Evolutionary conservation across 37 sponge, comb jelly and placozoan genomes (phyloP).

Genomic region (Aplysina aerophoba): DNA sequence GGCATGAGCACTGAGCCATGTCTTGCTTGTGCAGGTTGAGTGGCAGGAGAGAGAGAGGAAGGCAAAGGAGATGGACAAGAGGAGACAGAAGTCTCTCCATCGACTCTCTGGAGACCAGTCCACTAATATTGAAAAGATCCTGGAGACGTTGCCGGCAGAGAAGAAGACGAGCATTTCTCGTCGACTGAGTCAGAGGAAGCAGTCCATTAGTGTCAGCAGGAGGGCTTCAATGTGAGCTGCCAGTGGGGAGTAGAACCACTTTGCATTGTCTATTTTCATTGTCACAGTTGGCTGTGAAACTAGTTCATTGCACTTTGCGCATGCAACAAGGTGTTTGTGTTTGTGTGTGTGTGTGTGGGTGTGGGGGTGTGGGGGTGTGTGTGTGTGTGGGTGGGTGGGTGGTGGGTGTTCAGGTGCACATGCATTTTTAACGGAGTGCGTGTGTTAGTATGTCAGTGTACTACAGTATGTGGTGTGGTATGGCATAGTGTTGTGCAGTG

Average conservation of each 20-base stretch:
- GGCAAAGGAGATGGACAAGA: conserved; percentile 60
- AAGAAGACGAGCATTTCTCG: conserved; percentile 36
- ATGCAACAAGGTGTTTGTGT: too few relatives aligned
- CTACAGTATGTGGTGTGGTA: neutral
- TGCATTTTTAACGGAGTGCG: too few relatives aligned
- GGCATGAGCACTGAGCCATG: too few relatives aligned
- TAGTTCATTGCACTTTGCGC: neutral
- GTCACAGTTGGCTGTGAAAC: too few relatives aligned
- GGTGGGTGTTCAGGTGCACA: too few relatives aligned
- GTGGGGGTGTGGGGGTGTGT: too few relatives aligned
- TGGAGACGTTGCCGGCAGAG: conserved; percentile 52
- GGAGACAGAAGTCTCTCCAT: conserved; percentile 43
- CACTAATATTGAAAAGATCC: conserved; percentile 34
- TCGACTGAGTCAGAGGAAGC: conserved; percentile 21
- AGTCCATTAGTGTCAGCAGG: conserved; percentile 1
- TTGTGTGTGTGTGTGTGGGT: too few relatives aligned
- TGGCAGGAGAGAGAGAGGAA: conserved; percentile 69
- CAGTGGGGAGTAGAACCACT: neutral
- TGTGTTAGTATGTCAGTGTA: too few relatives aligned
- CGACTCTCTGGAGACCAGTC: conserved; percentile 39
- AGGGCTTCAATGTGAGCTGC: neutral
- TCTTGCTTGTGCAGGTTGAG: conserved; percentile 29
- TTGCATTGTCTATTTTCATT: neutral
- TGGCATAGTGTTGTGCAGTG: neutral
- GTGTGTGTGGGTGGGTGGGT: too few relatives aligned